Base-by-base conservation (phyloP, 2,113 vertebrate species). In the Mus pahari region DNA sequence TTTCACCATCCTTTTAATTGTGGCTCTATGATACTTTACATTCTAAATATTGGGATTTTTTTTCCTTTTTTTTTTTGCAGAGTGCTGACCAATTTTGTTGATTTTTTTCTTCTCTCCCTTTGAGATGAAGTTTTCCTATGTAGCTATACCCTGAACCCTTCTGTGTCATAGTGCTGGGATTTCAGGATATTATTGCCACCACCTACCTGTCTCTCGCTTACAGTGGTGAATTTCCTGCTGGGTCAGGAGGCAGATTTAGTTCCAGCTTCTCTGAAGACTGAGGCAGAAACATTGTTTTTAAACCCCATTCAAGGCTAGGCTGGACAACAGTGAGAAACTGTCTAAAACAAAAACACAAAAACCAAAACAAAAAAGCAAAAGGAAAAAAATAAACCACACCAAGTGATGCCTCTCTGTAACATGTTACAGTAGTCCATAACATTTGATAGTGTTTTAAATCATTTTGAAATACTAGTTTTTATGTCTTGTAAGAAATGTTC, bases 401-500 rank as follows among this genome's bases (percentile, higher is more conserved):
- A 74, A 74, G 3, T 20, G 36, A 8, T 74, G 71, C 3, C 22
- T 26, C 36, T 17, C 55, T 8, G 22, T 28, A 26, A 42, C 20
- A 26, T 14, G 39, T 60, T 82, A 16, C 53, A 24, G 10, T 58
- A 55, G 13, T n/a, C 13, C 79, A 82, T 28, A 82, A 60, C 39
- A 28, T 26, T 14, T 42, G 79, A 60, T 36, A 26, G 20, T 60
- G 13, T 26, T 60, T 60, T 28, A 62, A 28, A 28, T 83, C 12
- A 60, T 42, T 83, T 83, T 60, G 22, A 60, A 55, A 9, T 60
- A 26, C 9, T 83, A 42, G 55, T 83, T 16, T 26, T 83, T 42
- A 62, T 62, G 55, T 83, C 81, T 83, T 83, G 12, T 60, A 83
- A 83, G 81, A 83, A 83, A 83, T 62, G n/a, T 83, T 60, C 78